These are phyloP conservation scores for Phengaris arion DNA, from an alignment of 2,888 invertebrate species.

Conservation along the genomic window DNA sequence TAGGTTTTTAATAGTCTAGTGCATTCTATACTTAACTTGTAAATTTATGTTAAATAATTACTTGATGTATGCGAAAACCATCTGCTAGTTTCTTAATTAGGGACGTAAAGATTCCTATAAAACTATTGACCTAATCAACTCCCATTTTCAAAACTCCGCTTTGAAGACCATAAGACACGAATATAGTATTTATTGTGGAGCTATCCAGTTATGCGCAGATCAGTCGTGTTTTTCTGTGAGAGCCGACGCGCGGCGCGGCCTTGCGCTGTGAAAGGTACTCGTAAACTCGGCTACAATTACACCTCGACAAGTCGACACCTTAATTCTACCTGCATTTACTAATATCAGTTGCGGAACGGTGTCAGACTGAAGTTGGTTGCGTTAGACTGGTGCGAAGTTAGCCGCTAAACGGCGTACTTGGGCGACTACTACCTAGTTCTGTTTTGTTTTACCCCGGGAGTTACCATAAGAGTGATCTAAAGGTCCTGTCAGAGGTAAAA, in stretches of 20 bases:
- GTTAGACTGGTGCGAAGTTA: background rate
- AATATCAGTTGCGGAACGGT: constrained; percentile 20
- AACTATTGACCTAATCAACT: no score
- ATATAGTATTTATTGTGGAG: background rate
- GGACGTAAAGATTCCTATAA: no score
- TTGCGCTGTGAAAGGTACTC: constrained; percentile 28
- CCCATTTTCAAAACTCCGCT: no score
- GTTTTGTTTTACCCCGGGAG: no score
- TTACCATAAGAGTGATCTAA: no score
- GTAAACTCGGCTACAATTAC: constrained; percentile 20
- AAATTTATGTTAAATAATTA: no score
- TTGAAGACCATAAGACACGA: background rate
- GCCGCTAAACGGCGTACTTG: background rate
- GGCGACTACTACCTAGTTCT: background rate
- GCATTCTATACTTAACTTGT: no score
- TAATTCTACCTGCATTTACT: constrained; percentile 21
- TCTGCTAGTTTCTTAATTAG: no score
- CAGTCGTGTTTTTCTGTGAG: constrained; percentile 5
- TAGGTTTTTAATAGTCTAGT: no score
- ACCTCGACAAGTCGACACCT: constrained; percentile 21
- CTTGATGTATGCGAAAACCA: no score
- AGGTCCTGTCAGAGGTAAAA: no score
- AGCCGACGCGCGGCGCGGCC: constrained; percentile 2
- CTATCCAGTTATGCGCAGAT: constrained; percentile 1
- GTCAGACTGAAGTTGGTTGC: background rate